Evolutionary conservation across 2,113 vertebrate species (phyloP), one percentile per base, ranked within the genome.

Genomic region (Laterallus jamaicensis): DNA sequence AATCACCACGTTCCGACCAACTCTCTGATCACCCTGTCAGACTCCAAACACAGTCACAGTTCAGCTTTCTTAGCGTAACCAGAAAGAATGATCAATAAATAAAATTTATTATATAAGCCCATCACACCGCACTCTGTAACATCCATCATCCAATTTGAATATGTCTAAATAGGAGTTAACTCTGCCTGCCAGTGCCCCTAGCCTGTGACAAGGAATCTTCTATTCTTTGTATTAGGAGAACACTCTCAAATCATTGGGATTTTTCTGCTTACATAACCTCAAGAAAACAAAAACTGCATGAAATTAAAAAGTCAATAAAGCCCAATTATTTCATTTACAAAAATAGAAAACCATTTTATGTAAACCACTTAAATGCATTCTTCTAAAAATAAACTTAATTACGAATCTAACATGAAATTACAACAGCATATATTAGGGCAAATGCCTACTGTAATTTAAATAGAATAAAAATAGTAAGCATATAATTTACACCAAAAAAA

Each of bases 381-480:
- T 93, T 82, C 95, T 87, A 95, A 97, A 97, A 95, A 97, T 96
- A 97, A 90, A 93, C 87, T 89, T 90, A 95, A 95, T 95, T 96
- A 82, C 75, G 82, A 95, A 95, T 87, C 91, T 79, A 95, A 82
- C 90, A 40, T 91, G 84, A 95, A 94, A 94, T 73, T 91, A n/a
- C 87, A 95, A 67, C 92, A 91, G 92, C 95, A 73, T 93, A 21
- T 94, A 95, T 95, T 92, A 96, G 88, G 86, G 86, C 50, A 93
- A 97, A 96, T 90, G 84, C 85, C 84, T 94, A 82, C 93, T 82
- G 84, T 70, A 89, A 92, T 95, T 96, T 95, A 84, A 93, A 97
- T 92, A 94, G 76, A 92, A 89, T 74, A 94, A 95, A 97, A 97
- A 95, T 90, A 96, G 91, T 91, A 90, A 90, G 93, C 59, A 39